These are phyloP conservation scores for Nomada ferruginata DNA, from an alignment of 2,888 invertebrate genomes.

Conservation along the genomic window DNA sequence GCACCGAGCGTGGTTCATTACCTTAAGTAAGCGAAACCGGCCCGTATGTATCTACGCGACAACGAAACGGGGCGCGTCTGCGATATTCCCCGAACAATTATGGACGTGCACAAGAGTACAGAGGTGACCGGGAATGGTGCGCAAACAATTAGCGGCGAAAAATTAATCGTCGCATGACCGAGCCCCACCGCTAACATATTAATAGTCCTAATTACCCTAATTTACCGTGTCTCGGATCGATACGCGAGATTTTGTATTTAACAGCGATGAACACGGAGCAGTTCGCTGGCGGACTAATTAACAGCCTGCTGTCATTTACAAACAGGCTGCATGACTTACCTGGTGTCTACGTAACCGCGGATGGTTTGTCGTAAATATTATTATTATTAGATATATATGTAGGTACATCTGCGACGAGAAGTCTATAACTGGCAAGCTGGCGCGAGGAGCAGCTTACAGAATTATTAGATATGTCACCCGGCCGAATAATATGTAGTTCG, in stretches of 20 bases:
- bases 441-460: not conserved
- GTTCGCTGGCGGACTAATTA: conserved; percentile 46
- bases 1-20: too few relatives aligned
- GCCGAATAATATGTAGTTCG: not conserved
- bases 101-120: not conserved
- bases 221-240: conserved; percentile 45
- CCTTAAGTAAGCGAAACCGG: not conserved
- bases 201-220: conserved; percentile 56
- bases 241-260: conserved; percentile 51
- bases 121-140: not conserved
- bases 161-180: conserved; percentile 44
- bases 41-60: not conserved
- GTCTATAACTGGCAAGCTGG: not conserved
- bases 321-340: conserved; percentile 1
- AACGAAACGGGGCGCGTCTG: conserved; percentile 15
- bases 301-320: conserved; percentile 33
- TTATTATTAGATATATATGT: not conserved
- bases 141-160: conserved; percentile 43
- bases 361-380: conserved; percentile 37
- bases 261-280: conserved; percentile 36
- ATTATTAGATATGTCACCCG: not conserved
- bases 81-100: conserved; percentile 4
- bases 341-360: not conserved
- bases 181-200: conserved; percentile 31
- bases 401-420: not conserved